Base-by-base conservation (phyloP, 2,113 vertebrate genomes). In the Anolis sagrei region DNA sequence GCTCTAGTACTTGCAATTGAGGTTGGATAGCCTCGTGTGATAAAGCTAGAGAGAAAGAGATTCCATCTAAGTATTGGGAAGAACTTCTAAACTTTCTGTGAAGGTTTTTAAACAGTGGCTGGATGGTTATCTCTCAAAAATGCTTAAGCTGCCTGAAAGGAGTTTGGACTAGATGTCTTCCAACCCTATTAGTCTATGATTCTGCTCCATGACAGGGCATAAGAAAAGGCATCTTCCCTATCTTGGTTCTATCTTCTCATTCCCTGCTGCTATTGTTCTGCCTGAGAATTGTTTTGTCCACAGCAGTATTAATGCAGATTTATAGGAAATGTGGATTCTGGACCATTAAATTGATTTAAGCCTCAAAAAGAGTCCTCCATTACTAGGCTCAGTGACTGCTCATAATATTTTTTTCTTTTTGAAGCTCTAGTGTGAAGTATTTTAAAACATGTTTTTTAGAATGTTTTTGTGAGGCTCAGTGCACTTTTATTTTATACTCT, bases 371-470 rank as follows among this genome's bases (percentile, higher is more conserved):
- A 78, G 14, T 1, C 1, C 1, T 74, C 54, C 23, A 34, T 61
- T 39, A 72, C 79, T 84, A 78, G 14, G 14, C 5, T 49, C 78
- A 69, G 29, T 81, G 64, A 61, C 13, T 32, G 0, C 0, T 86
- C 39, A 34, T 5, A 81, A 90, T 14, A 32, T 74, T 14, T 81
- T 88, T 83, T 76, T 73, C 64, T 87, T 85, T 86, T 68, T 16
- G 3, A 29, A 85, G 61, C 3, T 77, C 87, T 29, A 51, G 83
- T 21, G 19, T 83, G 13, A 85, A 74, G 75, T 29, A 7, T 84
- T 90, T 81, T 69, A 64, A 58, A 27, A 86, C 80, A 25, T 25
- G 27, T 77, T 69, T 34, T 66, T 11, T 79, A 90, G 0, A 2
- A 85, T 34, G 0, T 54, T 83, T 90, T 84, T 79, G 25, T 49